Evolutionary conservation across 1,140 invertebrate species (phyloP), one percentile per base, ranked within the genome.

Genomic region (Heterodera schachtii): DNA sequence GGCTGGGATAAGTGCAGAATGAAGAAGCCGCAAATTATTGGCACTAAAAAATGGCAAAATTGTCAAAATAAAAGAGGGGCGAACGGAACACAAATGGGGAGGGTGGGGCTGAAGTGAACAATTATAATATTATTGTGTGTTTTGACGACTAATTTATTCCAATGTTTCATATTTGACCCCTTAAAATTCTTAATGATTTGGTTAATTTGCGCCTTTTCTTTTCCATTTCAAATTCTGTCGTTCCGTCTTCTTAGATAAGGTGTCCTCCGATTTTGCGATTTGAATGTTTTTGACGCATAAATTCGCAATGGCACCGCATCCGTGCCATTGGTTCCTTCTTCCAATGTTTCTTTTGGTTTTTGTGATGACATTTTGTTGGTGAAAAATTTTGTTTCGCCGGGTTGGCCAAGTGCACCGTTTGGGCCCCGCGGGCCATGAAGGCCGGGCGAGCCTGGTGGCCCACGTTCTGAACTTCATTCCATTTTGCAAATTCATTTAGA

Each of bases 281-380:
- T 79, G 64, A 79, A 81, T 5, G 80, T 81, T 78, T 81, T 81
- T 46, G 76, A 52, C 9, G 49, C 78, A 44, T 81, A 81, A 43
- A 81, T 67, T 13, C 60, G 47, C 52, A 80, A n/a, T 19, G 75
- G n/a, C 7, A 75, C 31, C 21, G 73, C 44, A 8, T 41, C 44
- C 16, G 16, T 78, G 47, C 43, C 46, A 16, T 44, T 16, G 1
- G 71, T n/a, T 2, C 5, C 16, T 80, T 41, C 44, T 43, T 31
- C 16, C 4, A n/a, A 8, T 4, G n/a, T 64, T 13, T 81, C n/a
- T 31, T 81, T 41, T 11, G 31, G 4, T 19, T 41, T 80, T 81
- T 80, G 41, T 11, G n/a, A n/a, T 74, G 46, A 13, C 57, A 64
- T 49, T 60, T 31, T 46, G 8, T 11, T 73, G 11, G 9, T 79